phyloP scores from a whole-genome alignment of 2,113 vertebrate genomes.

The Elephantulus edwardii region DNA sequence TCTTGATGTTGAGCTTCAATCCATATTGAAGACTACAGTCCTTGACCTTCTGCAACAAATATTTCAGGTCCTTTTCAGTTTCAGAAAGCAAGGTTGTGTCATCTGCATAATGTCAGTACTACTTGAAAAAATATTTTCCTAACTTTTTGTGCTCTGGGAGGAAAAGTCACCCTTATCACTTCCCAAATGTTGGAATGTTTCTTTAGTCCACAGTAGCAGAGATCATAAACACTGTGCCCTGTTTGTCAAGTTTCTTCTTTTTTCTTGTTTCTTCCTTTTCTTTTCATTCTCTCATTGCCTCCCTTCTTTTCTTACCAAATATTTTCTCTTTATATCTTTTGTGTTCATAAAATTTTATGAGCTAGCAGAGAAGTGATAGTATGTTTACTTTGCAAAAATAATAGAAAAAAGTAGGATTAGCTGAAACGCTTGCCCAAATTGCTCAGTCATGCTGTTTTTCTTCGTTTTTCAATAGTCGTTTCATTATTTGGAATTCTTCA shows the following conservation, averaged over 20 bases:
- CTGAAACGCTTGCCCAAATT: background rate
- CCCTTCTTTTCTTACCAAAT: background rate
- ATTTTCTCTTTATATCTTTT: conserved; percentile 13
- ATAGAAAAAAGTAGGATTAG: background rate
- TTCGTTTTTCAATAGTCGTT: background rate
- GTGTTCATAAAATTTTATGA: background rate
- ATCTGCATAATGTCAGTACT: no score
- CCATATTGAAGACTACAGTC: no score
- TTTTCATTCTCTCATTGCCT: background rate
- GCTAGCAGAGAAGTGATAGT: background rate
- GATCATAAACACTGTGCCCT: background rate
- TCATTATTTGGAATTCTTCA: conserved; percentile 1
- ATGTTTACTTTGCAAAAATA: conserved; percentile 10
- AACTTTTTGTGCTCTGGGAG: background rate
- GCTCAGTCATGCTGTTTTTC: background rate
- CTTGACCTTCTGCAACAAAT: no score
- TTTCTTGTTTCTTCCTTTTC: background rate
- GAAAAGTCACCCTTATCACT: no score
- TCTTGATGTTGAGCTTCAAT: no score
- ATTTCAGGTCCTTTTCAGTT: no score
- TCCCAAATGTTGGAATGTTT: background rate
- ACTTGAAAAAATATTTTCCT: background rate
- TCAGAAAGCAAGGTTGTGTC: no score
- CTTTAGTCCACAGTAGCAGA: background rate
- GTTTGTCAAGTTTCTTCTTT: background rate